Base-by-base conservation (phyloP, 2,113 vertebrate genomes). In the Oxygymnocypris stewartii region DNA sequence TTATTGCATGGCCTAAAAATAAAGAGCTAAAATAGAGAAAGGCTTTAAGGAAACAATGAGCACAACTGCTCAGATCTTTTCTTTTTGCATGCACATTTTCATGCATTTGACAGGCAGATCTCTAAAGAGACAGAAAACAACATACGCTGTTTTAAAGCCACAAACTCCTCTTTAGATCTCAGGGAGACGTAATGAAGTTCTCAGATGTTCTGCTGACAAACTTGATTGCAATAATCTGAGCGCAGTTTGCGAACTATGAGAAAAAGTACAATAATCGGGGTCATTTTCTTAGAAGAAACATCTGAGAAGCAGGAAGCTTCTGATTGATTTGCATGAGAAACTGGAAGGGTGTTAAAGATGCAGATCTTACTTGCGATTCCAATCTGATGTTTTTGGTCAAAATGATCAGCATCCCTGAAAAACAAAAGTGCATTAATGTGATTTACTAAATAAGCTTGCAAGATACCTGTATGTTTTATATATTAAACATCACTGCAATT, bases 1-100 rank as follows among this genome's bases (percentile, higher is more conserved):
- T 75, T 47, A 25, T 75, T 75, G 40, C 7, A 47, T 6, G 42
- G 20, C 40, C 73, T 75, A 75, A 47, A 75, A 28, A 75, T 47
- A 75, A 75, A 47, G 73, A 75, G 73, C 73, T 14, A 47, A 47
- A 75, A 75, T 75, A 75, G 73, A 75, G n/a, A 47, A 75, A 4
- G 0, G 40, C 71, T 74, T 44, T 44, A 75, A 25, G 71, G 13
- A 47, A 75, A 75, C 40, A 75, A 5, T 25, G 14, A 40, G 35
- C 37, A 23, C 1, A 73, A 73, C 6, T 12, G 37, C 69, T 73
- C 69, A 42, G 37, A 74, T 42, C 71, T 74, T 37, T 40, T 73
- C 4, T 73, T 73, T 74, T 23, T 42, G 71, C 71, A 12, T 42
- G 23, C 42, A 25, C 12, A 75, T 14, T 25, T 25, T 47, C 40